phyloP scores from a whole-genome alignment of 1,140 invertebrate genomes.

The Cylas formicarius region DNA sequence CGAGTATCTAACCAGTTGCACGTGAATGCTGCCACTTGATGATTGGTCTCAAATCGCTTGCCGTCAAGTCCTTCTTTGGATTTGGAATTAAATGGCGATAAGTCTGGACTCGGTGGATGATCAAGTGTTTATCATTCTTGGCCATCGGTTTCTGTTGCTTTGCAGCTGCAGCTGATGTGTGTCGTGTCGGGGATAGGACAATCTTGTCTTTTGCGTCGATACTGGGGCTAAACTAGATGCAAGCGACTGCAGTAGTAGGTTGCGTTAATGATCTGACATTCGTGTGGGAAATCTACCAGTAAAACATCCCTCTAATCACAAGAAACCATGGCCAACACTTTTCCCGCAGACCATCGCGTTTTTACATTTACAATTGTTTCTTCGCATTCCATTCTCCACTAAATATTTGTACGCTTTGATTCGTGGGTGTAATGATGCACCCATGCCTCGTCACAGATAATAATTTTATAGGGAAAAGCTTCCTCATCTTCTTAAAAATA shows the following conservation, averaged over 20 bases:
- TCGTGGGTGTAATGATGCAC: conserved; percentile 13
- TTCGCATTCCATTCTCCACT: conserved; percentile 8
- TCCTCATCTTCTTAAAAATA: too few relatives aligned
- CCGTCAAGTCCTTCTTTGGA: neutral
- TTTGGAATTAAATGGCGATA: neutral
- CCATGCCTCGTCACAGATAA: conserved; percentile 10
- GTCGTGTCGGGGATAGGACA: neutral
- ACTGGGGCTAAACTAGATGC: neutral
- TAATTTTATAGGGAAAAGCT: conserved; percentile 3
- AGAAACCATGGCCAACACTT: conserved; percentile 10
- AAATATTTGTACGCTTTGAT: conserved; percentile 1
- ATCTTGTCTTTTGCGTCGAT: neutral
- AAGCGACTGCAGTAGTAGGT: neutral
- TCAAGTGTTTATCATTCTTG: neutral
- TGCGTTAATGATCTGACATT: neutral
- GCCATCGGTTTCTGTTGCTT: neutral
- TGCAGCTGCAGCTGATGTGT: neutral
- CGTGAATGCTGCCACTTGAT: neutral
- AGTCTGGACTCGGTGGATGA: neutral
- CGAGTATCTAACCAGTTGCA: neutral
- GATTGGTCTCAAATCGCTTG: neutral
- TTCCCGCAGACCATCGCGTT: conserved; percentile 3
- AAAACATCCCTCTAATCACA: too few relatives aligned
- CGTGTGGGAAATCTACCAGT: neutral
- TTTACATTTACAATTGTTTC: neutral